These are phyloP conservation scores for Eupsilia transversa DNA, from an alignment of 2,888 invertebrate species.

Conservation along the genomic window DNA sequence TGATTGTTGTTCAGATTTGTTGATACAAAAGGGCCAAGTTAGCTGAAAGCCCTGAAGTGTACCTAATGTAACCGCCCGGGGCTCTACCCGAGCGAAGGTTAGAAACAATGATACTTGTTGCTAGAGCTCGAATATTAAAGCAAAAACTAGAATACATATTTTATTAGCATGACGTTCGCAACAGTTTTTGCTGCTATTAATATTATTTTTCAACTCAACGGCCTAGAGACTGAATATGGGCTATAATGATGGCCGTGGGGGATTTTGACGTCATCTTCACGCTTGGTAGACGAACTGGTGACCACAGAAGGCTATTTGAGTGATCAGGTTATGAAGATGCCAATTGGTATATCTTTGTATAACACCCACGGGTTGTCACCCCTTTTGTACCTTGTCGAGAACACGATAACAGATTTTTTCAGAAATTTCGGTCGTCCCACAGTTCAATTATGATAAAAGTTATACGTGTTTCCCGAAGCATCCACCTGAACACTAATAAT, in stretches of 20 bases:
- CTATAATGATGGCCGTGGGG: constrained; percentile 7
- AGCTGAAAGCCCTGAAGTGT: constrained; percentile 38
- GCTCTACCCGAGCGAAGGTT: constrained; percentile 42
- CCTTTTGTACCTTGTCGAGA: background rate
- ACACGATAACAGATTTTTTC: background rate
- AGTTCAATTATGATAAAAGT: constrained; percentile 26
- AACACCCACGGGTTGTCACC: background rate
- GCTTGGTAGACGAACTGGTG: constrained; percentile 9
- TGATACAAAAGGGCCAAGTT: constrained; percentile 38
- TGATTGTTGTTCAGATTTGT: constrained; percentile 49
- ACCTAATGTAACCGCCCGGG: constrained; percentile 16
- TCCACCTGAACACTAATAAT: constrained; percentile 33
- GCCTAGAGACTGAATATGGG: constrained; percentile 20
- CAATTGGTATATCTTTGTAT: background rate
- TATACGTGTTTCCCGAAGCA: background rate
- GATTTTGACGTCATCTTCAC: constrained; percentile 32
- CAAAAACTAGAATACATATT: constrained; percentile 56
- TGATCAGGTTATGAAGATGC: background rate
- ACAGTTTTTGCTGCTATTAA: constrained; percentile 43
- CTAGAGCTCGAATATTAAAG: constrained; percentile 34
- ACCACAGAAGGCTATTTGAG: background rate
- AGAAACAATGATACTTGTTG: constrained; percentile 45
- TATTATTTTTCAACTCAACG: constrained; percentile 41
- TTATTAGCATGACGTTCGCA: constrained; percentile 35
- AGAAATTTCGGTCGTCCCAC: background rate